A percentile compares a stretch with the other conserved stretches of the same genome.
phyloP scores from a whole-genome alignment of 92 coral and sea anemone species.

The Bergia puertoricense region DNA sequence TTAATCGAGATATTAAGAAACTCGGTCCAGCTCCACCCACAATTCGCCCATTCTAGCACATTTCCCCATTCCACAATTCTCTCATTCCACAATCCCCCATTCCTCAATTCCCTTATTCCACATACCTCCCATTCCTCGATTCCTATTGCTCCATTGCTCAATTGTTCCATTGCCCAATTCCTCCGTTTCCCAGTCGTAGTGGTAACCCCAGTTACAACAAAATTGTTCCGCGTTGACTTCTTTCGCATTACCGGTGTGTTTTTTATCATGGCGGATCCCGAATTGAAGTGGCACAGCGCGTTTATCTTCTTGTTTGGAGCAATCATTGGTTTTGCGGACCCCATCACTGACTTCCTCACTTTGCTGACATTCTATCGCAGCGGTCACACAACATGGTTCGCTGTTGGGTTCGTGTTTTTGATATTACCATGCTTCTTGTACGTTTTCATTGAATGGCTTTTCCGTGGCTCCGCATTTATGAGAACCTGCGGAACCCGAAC shows the following conservation, averaged over 20 bases:
- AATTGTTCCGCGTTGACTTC: not conserved
- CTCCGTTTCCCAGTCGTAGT: too few relatives aligned
- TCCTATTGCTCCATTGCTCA: too few relatives aligned
- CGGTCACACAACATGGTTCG: constrained; percentile 49
- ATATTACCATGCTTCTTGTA: constrained; percentile 36
- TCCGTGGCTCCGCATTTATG: not conserved
- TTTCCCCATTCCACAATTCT: too few relatives aligned
- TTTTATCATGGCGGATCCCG: not conserved
- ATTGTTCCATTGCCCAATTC: too few relatives aligned
- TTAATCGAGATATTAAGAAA: too few relatives aligned
- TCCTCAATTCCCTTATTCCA: too few relatives aligned
- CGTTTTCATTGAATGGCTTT: not conserved
- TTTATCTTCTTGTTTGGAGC: constrained; percentile 33
- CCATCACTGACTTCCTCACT: constrained; percentile 47
- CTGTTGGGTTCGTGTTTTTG: constrained; percentile 32
- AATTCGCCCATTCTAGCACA: too few relatives aligned
- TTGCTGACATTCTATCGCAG: constrained; percentile 37
- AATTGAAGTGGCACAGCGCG: constrained; percentile 29
- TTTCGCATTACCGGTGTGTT: not conserved
- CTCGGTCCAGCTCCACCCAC: too few relatives aligned
- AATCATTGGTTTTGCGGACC: constrained; percentile 41
- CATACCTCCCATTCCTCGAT: too few relatives aligned
- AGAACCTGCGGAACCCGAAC: not conserved
- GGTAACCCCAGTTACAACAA: not conserved
- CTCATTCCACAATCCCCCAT: too few relatives aligned